Evolutionary conservation across 2,797 vertebrate genomes (phyloP).

Genomic region (Crocidura indochinensis): DNA sequence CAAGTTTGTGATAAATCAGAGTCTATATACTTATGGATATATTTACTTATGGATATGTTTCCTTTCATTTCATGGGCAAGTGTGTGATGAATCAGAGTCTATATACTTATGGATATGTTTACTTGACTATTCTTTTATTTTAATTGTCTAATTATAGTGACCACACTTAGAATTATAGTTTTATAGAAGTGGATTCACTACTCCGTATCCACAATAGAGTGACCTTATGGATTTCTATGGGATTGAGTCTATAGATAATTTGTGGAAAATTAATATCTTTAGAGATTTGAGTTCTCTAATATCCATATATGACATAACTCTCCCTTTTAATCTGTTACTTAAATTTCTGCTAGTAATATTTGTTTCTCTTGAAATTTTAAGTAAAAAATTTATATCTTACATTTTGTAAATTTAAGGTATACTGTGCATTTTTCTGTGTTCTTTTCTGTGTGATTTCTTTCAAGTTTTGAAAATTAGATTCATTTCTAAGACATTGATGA

Average conservation of each 20-base stretch:
- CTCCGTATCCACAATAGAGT: not conserved
- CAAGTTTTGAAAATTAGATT: not conserved
- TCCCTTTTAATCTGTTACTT: not conserved
- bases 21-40: not conserved
- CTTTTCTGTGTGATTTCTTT: not conserved
- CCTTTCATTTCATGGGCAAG: not conserved
- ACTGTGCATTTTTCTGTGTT: not conserved
- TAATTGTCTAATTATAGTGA: not conserved
- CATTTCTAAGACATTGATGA: not conserved
- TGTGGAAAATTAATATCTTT: not conserved
- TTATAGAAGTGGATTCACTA: not conserved
- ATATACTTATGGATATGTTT: not conserved
- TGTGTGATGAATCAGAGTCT: slow-evolving; percentile 15
- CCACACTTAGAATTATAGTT: not conserved
- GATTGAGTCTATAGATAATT: not conserved
- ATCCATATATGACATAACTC: not conserved
- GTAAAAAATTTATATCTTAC: not conserved
- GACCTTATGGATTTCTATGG: not conserved
- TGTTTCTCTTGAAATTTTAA: not conserved
- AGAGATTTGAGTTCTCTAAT: not conserved
- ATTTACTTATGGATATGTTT: not conserved
- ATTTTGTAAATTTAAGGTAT: not conserved
- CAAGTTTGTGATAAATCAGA: not conserved
- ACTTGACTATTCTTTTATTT: not conserved
- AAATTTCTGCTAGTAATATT: slow-evolving; percentile 4